Percentiles rank a stretch among this genome's conserved stretches.
Evolutionary conservation across 1,140 invertebrate genomes (phyloP).

Genomic region (Phymorhynchus buccinoides): DNA sequence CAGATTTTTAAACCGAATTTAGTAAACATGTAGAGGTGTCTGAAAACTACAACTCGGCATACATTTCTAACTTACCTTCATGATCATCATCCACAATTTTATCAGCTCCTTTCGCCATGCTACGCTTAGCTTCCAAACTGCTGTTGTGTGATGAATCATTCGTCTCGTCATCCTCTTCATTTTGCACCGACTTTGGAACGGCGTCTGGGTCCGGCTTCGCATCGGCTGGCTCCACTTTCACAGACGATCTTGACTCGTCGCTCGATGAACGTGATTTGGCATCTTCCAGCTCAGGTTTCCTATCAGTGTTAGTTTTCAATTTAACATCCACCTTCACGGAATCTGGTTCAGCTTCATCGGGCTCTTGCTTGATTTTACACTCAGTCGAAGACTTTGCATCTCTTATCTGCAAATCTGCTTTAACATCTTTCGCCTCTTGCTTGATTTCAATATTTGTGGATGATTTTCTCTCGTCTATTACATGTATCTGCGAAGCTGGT

Average conservation of each 20-base stretch:
- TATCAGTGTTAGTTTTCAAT: no score
- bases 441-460: neutral
- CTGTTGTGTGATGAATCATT: no score
- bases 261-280: no score
- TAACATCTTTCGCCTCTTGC: neutral
- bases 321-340: neutral
- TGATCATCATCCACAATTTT: neutral
- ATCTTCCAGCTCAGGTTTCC: no score
- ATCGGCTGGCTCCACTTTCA: neutral
- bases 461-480: constrained; percentile 75
- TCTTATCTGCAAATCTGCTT: neutral
- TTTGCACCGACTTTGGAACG: neutral
- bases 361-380: constrained; percentile 11
- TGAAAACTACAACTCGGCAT: no score
- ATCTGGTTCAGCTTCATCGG: neutral
- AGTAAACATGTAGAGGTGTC: no score
- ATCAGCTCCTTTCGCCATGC: neutral
- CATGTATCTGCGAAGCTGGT: constrained; percentile 76
- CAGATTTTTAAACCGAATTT: no score
- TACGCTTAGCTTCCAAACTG: no score
- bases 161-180: neutral
- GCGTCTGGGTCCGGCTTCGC: neutral
- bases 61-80: constrained; percentile 5
- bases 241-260: no score
- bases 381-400: neutral